Conservation (phyloP, 2,797 vertebrate genomes). For the Hipposideros larvatus region DNA sequence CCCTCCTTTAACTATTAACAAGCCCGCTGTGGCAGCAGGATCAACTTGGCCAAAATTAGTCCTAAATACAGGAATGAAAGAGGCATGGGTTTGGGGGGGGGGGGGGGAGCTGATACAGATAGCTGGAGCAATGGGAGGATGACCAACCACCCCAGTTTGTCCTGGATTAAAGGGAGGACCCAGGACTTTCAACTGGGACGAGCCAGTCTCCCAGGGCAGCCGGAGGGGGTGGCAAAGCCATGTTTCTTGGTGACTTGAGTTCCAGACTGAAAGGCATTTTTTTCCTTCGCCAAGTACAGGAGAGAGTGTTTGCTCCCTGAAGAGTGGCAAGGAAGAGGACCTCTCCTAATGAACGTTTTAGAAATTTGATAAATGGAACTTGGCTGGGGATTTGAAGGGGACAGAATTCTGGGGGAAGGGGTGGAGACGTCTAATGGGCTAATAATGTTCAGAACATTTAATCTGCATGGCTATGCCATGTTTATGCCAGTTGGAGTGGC, state of each 20-base stretch:
- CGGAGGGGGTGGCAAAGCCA: neutral
- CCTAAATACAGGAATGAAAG: neutral
- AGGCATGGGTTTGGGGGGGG: neutral
- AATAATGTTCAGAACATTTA: constrained; percentile 74
- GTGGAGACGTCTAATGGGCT: constrained; percentile 28
- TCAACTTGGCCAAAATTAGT: neutral
- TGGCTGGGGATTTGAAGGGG: neutral
- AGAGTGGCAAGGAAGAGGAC: neutral
- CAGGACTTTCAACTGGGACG: neutral
- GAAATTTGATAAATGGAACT: neutral
- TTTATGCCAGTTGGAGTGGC: constrained; percentile 53
- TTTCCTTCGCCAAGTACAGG: neutral
- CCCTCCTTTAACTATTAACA: neutral
- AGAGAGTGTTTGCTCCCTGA: neutral
- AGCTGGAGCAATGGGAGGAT: neutral
- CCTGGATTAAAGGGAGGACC: neutral
- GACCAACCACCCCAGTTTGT: neutral
- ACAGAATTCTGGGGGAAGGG: neutral
- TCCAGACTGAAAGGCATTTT: neutral
- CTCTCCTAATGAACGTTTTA: neutral
- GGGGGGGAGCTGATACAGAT: neutral
- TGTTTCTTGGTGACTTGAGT: neutral
- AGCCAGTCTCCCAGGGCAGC: neutral
- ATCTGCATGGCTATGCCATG: constrained; percentile 69
- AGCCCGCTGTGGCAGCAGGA: neutral